Percentiles rank a stretch among this genome's conserved stretches.
These are phyloP conservation scores for Pelmatolapia mariae DNA, from an alignment of 2,113 vertebrate genomes.

Conservation along the genomic window DNA sequence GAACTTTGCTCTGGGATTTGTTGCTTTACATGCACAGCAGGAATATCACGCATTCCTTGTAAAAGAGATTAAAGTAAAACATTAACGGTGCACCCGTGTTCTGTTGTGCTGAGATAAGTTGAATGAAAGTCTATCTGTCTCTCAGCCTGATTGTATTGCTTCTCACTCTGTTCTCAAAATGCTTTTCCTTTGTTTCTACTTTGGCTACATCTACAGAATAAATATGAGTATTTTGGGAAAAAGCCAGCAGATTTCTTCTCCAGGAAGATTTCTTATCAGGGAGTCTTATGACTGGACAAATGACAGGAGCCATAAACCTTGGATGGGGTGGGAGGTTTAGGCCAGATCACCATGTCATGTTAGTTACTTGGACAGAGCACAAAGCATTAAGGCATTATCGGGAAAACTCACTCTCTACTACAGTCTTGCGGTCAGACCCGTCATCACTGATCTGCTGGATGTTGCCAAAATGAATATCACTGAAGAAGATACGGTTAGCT, in stretches of 20 bases:
- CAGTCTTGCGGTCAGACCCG: constrained; percentile 83
- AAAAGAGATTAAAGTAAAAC: constrained; percentile 39
- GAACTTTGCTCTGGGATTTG: neutral
- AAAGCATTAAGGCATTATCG: neutral
- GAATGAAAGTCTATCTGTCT: neutral
- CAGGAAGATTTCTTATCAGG: neutral
- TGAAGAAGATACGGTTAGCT: constrained; percentile 94
- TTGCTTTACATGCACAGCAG: neutral
- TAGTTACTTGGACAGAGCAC: neutral
- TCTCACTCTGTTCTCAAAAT: neutral
- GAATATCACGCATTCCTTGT: constrained; percentile 32
- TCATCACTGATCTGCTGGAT: constrained; percentile 96
- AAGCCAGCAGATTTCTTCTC: neutral
- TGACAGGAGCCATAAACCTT: neutral
- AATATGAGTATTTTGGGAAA: neutral
- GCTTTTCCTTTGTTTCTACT: neutral
- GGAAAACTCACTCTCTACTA: constrained; percentile 89
- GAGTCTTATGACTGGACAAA: neutral
- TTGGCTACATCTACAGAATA: neutral
- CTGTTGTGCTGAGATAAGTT: constrained; percentile 22
- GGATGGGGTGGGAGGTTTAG: neutral
- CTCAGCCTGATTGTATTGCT: neutral
- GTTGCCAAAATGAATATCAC: constrained; percentile 97
- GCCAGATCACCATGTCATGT: neutral
- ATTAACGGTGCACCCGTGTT: constrained; percentile 32